These are phyloP conservation scores for Rhabditophanes sp. DNA, from an alignment of 2,888 invertebrate species.

Conservation along the genomic window DNA sequence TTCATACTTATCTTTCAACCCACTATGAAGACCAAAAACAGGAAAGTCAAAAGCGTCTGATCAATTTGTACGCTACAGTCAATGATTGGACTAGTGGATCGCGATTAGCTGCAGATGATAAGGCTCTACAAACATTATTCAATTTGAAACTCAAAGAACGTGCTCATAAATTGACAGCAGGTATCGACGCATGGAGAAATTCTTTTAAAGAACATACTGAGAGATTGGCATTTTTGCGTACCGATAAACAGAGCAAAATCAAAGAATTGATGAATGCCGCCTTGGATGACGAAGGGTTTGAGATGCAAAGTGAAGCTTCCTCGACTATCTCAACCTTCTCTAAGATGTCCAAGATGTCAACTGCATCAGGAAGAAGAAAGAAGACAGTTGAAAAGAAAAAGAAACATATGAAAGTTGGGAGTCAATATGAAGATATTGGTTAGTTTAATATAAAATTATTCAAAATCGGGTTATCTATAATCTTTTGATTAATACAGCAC, in stretches of 20 bases:
- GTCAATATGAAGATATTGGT: constrained; percentile 34
- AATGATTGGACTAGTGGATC: no score
- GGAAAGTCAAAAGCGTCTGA: no score
- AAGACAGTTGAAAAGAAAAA: constrained; percentile 35
- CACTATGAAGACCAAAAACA: no score
- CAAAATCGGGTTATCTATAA: no score
- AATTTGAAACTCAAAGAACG: neutral
- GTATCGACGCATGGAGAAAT: constrained; percentile 5
- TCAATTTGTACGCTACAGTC: no score
- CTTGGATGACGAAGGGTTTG: constrained; percentile 14
- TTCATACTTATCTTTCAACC: no score
- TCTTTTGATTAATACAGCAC: no score
- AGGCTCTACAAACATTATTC: neutral
- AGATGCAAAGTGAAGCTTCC: constrained; percentile 16
- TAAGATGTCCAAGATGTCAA: constrained; percentile 18
- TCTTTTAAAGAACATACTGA: constrained; percentile 7
- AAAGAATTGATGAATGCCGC: constrained; percentile 12
- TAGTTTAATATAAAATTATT: no score
- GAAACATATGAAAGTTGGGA: constrained; percentile 28
- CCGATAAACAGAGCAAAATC: constrained; percentile 17
- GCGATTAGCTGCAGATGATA: constrained; percentile 1
- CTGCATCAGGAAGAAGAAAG: constrained; percentile 18
- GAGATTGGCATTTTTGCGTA: constrained; percentile 19
- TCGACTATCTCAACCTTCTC: constrained; percentile 12
- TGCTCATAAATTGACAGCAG: neutral